Evolutionary conservation across 2,888 invertebrate genomes (phyloP), one percentile per base, ranked within the genome.

Genomic region (Nasonovia ribisnigri): DNA sequence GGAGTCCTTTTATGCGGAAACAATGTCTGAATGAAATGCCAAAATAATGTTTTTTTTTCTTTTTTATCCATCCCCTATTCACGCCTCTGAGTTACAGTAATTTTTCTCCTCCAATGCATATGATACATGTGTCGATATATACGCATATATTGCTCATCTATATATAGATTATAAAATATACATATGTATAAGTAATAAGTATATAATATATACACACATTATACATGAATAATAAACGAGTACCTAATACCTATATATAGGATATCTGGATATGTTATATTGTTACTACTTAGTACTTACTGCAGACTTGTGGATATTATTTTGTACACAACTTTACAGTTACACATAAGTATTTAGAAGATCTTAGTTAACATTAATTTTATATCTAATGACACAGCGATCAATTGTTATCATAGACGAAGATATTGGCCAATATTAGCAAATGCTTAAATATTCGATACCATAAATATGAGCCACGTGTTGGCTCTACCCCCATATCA

Each of bases 1-100:
- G 88, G 89, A 93, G 93, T 93, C 93, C 93, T 93, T 88, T 93
- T 93, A 93, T 93, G 93, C 93, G 93, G 93, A 93, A 93, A 93
- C 93, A 93, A 93, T 93, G 93, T 89, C 57, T 43, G 77, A 90
- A 93, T 90, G 93, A 93, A 93, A 93, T 93, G 89, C 89, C 89
- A 46, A 93, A 89, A 92, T 92, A 92, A 92, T 92, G 92, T 92
- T 92, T 88, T 88, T 88, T 77, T 24, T 42, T 51, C n/a, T 92
- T 92, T 92, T 92, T 77, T 92, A 92, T 88, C 67, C 92, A 77
- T 92, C 92, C 92, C 92, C 92, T 92, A 92, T 92, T 92, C 88
- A 92, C 92, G 92, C 92, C 92, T 92, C 88, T 92, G 92, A 92
- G 92, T 88, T 43, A 88, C 92, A 88, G 92, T 77, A 88, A 92